A percentile compares a stretch with the other conserved stretches of the same genome.
Conservation (phyloP, 2,797 vertebrate species). For the Microchirus variegatus region DNA sequence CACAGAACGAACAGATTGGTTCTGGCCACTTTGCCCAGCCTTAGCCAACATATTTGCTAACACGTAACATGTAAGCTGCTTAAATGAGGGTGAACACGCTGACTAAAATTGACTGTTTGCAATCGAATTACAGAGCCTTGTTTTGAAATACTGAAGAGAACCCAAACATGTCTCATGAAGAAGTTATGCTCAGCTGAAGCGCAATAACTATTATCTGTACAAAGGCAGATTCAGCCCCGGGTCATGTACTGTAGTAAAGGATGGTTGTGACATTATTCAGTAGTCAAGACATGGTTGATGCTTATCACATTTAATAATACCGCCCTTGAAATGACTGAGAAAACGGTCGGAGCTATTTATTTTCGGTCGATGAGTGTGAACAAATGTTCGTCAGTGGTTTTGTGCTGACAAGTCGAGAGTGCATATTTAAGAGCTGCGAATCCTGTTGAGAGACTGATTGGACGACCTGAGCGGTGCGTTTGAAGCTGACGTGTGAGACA, state of each 20-base stretch:
- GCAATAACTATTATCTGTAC: neutral
- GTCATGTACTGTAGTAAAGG: constrained; percentile 10
- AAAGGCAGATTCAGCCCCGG: constrained; percentile 25
- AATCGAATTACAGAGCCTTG: no score
- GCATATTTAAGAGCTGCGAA: constrained; percentile 25
- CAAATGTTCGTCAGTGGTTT: constrained; percentile 51
- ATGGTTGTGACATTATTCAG: constrained; percentile 11
- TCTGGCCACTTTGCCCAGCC: no score
- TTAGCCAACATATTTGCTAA: no score
- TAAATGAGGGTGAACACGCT: no score
- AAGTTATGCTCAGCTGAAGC: neutral
- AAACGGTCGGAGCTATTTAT: constrained; percentile 58
- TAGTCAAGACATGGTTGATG: constrained; percentile 39
- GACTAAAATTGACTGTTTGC: no score
- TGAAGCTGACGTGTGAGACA: constrained; percentile 27
- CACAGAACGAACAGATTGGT: no score
- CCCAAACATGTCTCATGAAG: no score
- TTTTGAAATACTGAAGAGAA: no score
- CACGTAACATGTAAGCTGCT: no score
- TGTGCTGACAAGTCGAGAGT: constrained; percentile 63
- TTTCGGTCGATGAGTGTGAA: constrained; percentile 52
- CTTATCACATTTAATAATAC: constrained; percentile 41
- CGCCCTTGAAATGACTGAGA: constrained; percentile 20
- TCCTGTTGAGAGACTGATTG: constrained; percentile 34
- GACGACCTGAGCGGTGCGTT: constrained; percentile 16